Percentiles rank a stretch among this genome's conserved stretches.
phyloP scores from a whole-genome alignment of 2,888 invertebrate genomes.

The Seladonia tumulorum region DNA sequence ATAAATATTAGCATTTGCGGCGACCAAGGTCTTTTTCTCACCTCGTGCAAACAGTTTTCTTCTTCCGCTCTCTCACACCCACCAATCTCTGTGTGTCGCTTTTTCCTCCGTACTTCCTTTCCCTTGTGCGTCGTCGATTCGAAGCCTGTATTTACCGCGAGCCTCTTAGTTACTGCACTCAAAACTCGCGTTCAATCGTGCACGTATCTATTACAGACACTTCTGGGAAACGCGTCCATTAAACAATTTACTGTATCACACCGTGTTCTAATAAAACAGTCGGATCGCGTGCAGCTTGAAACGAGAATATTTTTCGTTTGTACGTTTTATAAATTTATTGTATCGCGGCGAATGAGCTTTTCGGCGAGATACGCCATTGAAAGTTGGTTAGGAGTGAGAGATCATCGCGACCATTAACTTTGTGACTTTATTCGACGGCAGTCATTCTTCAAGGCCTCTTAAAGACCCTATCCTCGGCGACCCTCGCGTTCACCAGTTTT shows the following conservation, averaged over 20 bases:
- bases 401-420: not conserved
- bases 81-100: not conserved
- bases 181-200: not conserved
- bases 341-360: too few species aligned
- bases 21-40: constrained; percentile 34
- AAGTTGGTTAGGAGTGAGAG: not conserved
- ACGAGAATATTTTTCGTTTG: not conserved
- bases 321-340: not conserved
- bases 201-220: not conserved
- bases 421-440: not conserved
- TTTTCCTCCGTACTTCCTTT: constrained; percentile 48
- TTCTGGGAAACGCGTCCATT: not conserved
- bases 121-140: constrained; percentile 8
- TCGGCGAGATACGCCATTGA: not conserved
- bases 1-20: not conserved
- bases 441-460: not conserved
- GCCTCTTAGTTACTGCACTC: not conserved
- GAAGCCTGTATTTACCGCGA: constrained; percentile 23
- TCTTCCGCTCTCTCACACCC: constrained; percentile 44
- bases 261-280: too few species aligned
- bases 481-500: constrained; percentile 23
- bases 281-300: not conserved
- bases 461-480: not conserved
- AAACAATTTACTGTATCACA: not conserved
- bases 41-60: constrained; percentile 43